Conservation (phyloP, 2,797 vertebrate species). For the Anableps anableps region DNA sequence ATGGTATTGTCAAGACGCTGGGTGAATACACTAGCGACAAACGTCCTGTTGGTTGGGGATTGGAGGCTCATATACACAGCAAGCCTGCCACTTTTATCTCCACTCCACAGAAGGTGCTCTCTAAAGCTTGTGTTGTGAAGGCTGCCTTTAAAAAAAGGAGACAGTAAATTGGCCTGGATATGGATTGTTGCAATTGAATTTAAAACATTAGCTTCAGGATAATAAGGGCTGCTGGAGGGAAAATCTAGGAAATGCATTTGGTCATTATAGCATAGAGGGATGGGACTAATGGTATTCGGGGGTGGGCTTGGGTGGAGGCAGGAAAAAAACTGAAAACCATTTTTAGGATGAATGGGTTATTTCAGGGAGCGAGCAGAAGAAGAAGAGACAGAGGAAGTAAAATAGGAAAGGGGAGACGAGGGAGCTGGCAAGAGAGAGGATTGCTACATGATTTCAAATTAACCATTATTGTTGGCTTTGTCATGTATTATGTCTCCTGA, state of each 20-base stretch:
- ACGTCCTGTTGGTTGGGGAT: slow-evolving; percentile 63
- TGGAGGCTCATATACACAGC: slow-evolving; percentile 47
- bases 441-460: slow-evolving; percentile 76
- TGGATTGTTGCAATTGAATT: slow-evolving; percentile 82
- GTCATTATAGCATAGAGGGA: slow-evolving; percentile 75
- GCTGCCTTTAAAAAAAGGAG: slow-evolving; percentile 64
- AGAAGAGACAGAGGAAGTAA: slow-evolving; percentile 49
- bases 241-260: slow-evolving; percentile 81
- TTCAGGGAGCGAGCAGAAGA: slow-evolving; percentile 57
- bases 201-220: slow-evolving; percentile 80
- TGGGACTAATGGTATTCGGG: slow-evolving; percentile 76
- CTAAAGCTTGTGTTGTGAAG: slow-evolving; percentile 60
- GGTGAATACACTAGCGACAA: slow-evolving; percentile 64
- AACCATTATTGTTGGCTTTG: slow-evolving; percentile 76
- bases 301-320: slow-evolving; percentile 65
- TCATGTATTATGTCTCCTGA: slow-evolving; percentile 74
- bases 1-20: slow-evolving; percentile 57
- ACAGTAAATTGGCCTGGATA: slow-evolving; percentile 77
- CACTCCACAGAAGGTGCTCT: slow-evolving; percentile 80
- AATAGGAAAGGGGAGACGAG: slow-evolving; percentile 64
- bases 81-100: slow-evolving; percentile 84
- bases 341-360: slow-evolving; percentile 79
- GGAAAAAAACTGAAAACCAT: slow-evolving; percentile 67
- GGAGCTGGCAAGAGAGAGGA: slow-evolving; percentile 64
- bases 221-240: slow-evolving; percentile 79